Evolutionary conservation across 1,140 invertebrate genomes (phyloP).

Genomic region (Drosophila paulistorum): DNA sequence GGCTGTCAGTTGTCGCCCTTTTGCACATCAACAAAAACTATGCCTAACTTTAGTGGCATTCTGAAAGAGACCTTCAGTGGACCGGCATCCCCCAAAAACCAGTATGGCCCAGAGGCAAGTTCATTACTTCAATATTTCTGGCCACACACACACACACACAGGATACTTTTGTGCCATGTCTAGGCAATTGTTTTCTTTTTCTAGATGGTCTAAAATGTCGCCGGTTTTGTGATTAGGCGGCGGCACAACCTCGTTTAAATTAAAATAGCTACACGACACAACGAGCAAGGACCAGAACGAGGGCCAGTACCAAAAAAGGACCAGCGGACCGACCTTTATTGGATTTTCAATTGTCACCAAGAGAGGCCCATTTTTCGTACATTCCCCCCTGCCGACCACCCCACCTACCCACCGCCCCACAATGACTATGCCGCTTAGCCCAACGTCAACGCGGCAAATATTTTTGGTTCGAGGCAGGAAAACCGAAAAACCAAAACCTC

Average conservation of each 20-base stretch:
- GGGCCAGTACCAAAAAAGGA: not conserved
- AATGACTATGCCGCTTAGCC: not conserved
- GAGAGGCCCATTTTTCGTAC: conserved; percentile 22
- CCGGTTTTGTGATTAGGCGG: conserved; percentile 74
- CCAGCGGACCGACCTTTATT: conserved; percentile 62
- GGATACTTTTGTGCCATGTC: conserved; percentile 42
- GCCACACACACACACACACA: conserved; percentile 38
- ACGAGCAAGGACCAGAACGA: conserved; percentile 24
- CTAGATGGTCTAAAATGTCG: conserved; percentile 29
- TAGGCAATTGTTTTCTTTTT: conserved; percentile 26
- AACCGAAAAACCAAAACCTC: conserved; percentile 47
- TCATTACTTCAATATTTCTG: conserved; percentile 78
- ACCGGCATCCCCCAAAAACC: conserved; percentile 5
- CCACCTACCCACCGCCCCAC: not conserved
- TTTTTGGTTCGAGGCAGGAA: conserved; percentile 54
- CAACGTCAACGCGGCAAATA: conserved; percentile 42
- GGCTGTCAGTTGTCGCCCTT: conserved; percentile 13
- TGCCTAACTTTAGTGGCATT: conserved; percentile 48
- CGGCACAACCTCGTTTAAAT: conserved; percentile 68
- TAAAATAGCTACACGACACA: conserved; percentile 69
- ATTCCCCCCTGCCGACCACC: not conserved
- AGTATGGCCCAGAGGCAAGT: conserved; percentile 51
- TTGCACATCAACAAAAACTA: conserved; percentile 25
- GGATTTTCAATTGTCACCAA: conserved; percentile 80
- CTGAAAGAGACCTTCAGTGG: conserved; percentile 34